phyloP scores from a whole-genome alignment of 2,888 invertebrate genomes.

The Acleris emargana region DNA sequence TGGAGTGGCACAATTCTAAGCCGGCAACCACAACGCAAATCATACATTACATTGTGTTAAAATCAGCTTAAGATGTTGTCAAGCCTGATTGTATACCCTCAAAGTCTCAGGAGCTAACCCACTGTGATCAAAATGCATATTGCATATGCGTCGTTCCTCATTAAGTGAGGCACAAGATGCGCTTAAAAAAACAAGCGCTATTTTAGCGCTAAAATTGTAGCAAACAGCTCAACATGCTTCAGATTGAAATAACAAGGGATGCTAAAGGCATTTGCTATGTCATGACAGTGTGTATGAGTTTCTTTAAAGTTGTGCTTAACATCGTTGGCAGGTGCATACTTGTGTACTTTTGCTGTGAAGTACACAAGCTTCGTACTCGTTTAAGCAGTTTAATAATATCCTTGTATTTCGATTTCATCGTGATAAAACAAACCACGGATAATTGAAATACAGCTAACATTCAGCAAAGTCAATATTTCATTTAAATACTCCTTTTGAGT shows the following conservation, averaged over 20 bases:
- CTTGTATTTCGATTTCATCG: too few relatives aligned
- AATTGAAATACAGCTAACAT: not conserved
- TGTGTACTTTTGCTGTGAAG: too few relatives aligned
- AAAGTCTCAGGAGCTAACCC: not conserved
- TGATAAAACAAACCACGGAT: too few relatives aligned
- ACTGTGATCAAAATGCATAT: not conserved
- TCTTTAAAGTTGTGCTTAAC: not conserved
- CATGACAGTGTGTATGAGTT: not conserved
- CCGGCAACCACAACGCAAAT: too few relatives aligned
- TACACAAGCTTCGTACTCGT: too few relatives aligned
- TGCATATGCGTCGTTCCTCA: not conserved
- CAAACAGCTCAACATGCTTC: not conserved
- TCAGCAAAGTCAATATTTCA: not conserved
- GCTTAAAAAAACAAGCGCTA: constrained; percentile 1
- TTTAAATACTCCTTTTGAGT: not conserved
- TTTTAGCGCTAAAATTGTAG: constrained; percentile 7
- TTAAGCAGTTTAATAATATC: too few relatives aligned
- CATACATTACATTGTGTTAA: too few relatives aligned
- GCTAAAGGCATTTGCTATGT: not conserved
- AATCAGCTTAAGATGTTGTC: not conserved
- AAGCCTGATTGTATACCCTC: not conserved
- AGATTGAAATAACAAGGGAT: constrained; percentile 5
- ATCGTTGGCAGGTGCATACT: too few relatives aligned
- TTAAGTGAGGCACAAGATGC: not conserved
- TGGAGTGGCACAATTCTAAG: too few relatives aligned